phyloP scores from a whole-genome alignment of 2,113 vertebrate species.

The Otis tarda region DNA sequence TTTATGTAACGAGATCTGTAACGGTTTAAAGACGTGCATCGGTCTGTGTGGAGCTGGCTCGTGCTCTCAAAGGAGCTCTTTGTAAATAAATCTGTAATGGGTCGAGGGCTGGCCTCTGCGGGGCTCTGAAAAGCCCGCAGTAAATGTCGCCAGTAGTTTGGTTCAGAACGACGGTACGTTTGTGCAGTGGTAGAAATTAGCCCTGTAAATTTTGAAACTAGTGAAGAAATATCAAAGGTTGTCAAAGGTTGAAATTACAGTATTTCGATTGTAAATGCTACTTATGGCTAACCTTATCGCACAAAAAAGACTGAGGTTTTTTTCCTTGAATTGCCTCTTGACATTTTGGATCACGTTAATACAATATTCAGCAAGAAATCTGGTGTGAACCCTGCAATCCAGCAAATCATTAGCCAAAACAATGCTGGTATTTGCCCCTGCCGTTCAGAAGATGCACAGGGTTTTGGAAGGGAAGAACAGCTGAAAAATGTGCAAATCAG shows the following conservation, averaged over 20 bases:
- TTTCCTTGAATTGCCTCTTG: background rate
- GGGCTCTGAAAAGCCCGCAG: background rate
- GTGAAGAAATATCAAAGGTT: constrained; percentile 22
- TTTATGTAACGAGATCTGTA: background rate
- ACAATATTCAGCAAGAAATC: background rate
- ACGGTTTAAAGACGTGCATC: background rate
- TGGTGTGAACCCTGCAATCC: background rate
- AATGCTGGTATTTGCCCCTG: background rate
- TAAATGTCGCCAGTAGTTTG: constrained; percentile 3
- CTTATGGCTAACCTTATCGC: background rate
- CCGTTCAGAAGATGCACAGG: background rate
- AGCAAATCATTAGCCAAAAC: background rate
- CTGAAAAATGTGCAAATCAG: background rate
- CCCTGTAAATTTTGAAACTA: background rate
- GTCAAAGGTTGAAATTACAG: background rate
- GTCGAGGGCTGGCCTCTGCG: background rate
- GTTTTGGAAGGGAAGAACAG: background rate
- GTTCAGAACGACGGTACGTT: background rate
- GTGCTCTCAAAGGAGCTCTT: constrained; percentile 9
- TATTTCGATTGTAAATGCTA: background rate
- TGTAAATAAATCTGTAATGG: background rate
- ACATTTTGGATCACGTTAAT: background rate
- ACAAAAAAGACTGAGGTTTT: background rate
- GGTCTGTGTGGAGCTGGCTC: background rate
- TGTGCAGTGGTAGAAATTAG: background rate